Conservation (phyloP, 2,113 vertebrate species). For the Gambusia holbrooki region DNA sequence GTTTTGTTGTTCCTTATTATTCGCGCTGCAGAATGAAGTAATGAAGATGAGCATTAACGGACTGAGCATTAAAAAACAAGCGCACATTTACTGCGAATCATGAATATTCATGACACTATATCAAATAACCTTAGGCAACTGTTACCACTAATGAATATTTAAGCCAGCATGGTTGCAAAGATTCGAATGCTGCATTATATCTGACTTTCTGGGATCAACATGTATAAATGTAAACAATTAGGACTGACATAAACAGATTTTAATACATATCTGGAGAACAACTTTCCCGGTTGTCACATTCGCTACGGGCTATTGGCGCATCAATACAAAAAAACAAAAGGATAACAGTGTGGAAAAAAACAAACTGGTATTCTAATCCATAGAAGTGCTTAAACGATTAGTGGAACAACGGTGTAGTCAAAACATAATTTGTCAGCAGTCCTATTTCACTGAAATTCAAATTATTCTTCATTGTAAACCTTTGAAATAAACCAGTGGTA, state of each 20-base stretch:
- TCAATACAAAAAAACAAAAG: constrained; percentile 25
- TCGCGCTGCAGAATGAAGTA: constrained; percentile 56
- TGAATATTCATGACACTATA: constrained; percentile 80
- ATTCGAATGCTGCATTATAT: constrained; percentile 71
- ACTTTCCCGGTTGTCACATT: constrained; percentile 58
- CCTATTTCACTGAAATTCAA: neutral
- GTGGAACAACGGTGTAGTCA: constrained; percentile 22
- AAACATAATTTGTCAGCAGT: neutral
- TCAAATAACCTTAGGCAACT: constrained; percentile 81
- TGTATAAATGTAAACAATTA: constrained; percentile 76
- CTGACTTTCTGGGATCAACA: constrained; percentile 66
- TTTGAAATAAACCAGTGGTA: neutral
- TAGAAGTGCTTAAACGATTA: constrained; percentile 23
- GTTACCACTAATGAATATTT: constrained; percentile 81
- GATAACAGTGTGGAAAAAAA: constrained; percentile 14
- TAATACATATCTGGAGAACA: constrained; percentile 60
- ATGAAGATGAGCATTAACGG: constrained; percentile 74
- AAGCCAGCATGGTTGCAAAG: constrained; percentile 74
- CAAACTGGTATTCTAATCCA: neutral
- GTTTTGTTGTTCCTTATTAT: constrained; percentile 71
- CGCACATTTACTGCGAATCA: constrained; percentile 71
- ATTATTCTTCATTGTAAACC: neutral
- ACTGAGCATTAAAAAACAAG: constrained; percentile 81
- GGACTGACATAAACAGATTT: constrained; percentile 65
- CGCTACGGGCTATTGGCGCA: constrained; percentile 41